Evolutionary conservation across 2,113 vertebrate genomes (phyloP).

Genomic region (Cyanoramphus novaezelandiae): DNA sequence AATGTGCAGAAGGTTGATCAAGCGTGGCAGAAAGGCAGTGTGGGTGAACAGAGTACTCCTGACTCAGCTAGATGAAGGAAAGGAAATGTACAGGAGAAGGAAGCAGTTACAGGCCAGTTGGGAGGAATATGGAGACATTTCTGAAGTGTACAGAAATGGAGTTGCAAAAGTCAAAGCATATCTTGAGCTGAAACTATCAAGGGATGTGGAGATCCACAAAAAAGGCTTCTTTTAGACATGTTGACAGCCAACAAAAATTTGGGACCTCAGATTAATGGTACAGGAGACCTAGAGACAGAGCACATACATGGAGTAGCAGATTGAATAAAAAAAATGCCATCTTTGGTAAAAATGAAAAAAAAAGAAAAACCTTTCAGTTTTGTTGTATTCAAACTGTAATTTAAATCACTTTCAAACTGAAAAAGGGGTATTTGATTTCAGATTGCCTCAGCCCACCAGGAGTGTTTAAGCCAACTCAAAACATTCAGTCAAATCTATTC

Average conservation of each 20-base stretch:
- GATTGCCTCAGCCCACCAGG: neutral
- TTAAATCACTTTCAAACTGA: neutral
- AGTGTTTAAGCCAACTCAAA: neutral
- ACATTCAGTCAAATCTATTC: neutral
- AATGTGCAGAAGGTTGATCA: rapidly evolving
- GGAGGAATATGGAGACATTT: neutral
- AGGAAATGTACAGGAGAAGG: neutral
- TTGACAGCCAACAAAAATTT: neutral
- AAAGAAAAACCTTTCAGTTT: neutral
- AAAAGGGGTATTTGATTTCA: neutral
- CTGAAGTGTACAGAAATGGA: neutral
- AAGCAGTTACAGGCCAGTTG: neutral
- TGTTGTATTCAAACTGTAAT: neutral
- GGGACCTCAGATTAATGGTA: neutral
- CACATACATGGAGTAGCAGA: neutral
- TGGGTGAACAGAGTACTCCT: neutral
- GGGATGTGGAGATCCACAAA: neutral
- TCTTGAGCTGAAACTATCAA: neutral
- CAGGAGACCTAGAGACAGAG: neutral
- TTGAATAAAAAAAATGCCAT: neutral
- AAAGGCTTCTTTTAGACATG: neutral
- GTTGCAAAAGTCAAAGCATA: neutral
- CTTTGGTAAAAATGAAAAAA: neutral
- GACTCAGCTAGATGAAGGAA: neutral
- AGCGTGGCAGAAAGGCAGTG: neutral